phyloP scores from a whole-genome alignment of 2,797 vertebrate genomes.

The Mallotus villosus region DNA sequence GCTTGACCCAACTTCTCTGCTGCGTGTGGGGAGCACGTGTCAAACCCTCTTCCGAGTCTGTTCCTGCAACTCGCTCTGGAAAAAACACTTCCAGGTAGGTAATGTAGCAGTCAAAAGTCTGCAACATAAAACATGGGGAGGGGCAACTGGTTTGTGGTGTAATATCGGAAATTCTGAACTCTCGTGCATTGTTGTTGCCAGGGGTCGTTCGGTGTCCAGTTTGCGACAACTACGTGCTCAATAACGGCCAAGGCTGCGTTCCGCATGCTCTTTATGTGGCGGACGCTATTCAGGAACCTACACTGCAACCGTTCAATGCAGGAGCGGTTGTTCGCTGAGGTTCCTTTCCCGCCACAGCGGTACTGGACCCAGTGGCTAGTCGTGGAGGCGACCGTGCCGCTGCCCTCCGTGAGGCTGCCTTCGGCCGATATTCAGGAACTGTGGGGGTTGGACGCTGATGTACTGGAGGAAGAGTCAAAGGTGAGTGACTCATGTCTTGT shows the following conservation, averaged over 20 bases:
- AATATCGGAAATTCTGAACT: too few relatives aligned
- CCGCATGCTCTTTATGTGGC: slow-evolving; percentile 56
- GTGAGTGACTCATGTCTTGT: slow-evolving; percentile 22
- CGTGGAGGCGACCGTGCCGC: slow-evolving; percentile 58
- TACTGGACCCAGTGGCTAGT: slow-evolving; percentile 58
- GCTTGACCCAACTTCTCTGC: slow-evolving; percentile 59
- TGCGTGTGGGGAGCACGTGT: slow-evolving; percentile 58
- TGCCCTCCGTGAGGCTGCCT: slow-evolving; percentile 52
- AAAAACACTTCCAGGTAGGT: slow-evolving; percentile 59
- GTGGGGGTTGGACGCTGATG: slow-evolving; percentile 50
- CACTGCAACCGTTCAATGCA: slow-evolving; percentile 62
- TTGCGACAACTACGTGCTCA: slow-evolving; percentile 34
- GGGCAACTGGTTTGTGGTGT: not conserved
- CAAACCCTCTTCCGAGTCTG: slow-evolving; percentile 51
- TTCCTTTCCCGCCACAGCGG: slow-evolving; percentile 7
- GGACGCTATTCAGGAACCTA: slow-evolving; percentile 52
- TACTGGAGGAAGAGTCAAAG: slow-evolving; percentile 47
- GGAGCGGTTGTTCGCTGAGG: slow-evolving; percentile 60
- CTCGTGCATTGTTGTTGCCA: slow-evolving; percentile 2
- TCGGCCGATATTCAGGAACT: slow-evolving; percentile 47
- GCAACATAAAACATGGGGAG: not conserved
- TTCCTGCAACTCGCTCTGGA: slow-evolving; percentile 64
- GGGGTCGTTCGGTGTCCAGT: slow-evolving; percentile 50
- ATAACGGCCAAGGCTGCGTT: slow-evolving; percentile 54
- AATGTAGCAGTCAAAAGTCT: not conserved